phyloP scores from a whole-genome alignment of 2,113 vertebrate genomes.

The Synchiropus splendidus region DNA sequence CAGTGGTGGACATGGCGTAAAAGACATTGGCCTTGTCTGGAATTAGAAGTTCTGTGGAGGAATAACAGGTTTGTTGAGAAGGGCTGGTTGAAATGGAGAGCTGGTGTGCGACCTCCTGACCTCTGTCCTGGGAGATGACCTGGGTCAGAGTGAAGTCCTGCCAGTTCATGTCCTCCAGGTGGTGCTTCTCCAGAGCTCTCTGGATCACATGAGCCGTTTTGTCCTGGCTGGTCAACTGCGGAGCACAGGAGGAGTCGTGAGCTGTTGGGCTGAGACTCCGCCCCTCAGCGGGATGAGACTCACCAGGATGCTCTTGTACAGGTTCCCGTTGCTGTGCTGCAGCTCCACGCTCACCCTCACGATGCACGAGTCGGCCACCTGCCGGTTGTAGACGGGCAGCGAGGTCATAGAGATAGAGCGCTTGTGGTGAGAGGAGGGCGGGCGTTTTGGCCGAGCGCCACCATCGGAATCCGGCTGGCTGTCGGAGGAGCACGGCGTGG shows the following conservation, averaged over 20 bases:
- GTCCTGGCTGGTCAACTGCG: constrained; percentile 78
- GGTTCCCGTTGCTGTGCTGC: constrained; percentile 68
- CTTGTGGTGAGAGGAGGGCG: constrained; percentile 34
- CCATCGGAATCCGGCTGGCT: background rate
- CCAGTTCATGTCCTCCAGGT: constrained; percentile 54
- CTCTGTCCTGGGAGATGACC: constrained; percentile 67
- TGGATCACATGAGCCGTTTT: constrained; percentile 74
- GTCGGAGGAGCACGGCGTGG: constrained; percentile 12
- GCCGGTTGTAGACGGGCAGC: constrained; percentile 58
- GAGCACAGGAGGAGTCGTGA: no score
- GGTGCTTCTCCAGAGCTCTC: constrained; percentile 74
- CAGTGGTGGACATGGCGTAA: constrained; percentile 75
- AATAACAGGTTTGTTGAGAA: background rate
- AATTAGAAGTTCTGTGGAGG: constrained; percentile 71
- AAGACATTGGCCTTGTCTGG: constrained; percentile 80
- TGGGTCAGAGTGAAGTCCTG: constrained; percentile 72
- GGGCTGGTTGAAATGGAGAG: no score
- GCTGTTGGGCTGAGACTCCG: no score
- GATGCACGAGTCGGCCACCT: constrained; percentile 67
- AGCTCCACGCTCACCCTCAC: constrained; percentile 72
- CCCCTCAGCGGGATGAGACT: constrained; percentile 34
- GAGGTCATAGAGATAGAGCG: constrained; percentile 63
- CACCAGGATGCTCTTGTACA: constrained; percentile 83
- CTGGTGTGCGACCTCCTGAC: constrained; percentile 55
- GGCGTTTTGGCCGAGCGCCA: background rate